Base-by-base conservation (phyloP, 2,888 invertebrate species). In the Hemicrepidius hirtus region DNA sequence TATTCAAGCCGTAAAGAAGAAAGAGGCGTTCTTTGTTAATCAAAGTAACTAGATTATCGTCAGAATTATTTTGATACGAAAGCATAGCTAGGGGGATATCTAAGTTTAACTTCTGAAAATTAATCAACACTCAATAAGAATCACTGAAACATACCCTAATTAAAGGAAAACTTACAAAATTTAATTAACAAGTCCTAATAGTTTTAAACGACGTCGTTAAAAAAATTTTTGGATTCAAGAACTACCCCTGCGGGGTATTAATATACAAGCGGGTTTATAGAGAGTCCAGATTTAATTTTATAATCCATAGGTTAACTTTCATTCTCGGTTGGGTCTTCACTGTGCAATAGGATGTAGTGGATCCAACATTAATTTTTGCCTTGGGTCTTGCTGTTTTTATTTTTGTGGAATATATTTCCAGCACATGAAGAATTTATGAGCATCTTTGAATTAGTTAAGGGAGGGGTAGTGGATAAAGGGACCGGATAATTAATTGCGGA, bases 1-100 rank as follows among this genome's bases (percentile, higher is more conserved):
- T 28, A 53, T 53, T 46, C 32, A 32, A 32, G 9, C 32, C 18
- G 53, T 28, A n/a, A 53, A 49, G 49, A 21, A 20, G 21, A 21
- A 40, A 20, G 21, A 21, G 13, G 40, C 28, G 9, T 12, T 53
- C 53, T 53, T 28, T 53, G 28, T 28, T 53, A 53, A 53, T 53
- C 53, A 53, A 53, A 12, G n/a, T 53, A 53, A 53, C 53, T 28
- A 28, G 53, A 53, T 53, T 53, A 53, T 28, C n/a, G 53, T 28
- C 13, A 32, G 53, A 53, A 28, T 53, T 53, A 53, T 53, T 53
- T 53, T 28, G 21, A 53, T 28, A 53, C 53, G 28, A 53, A 53
- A 13, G 20, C 28, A 21, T 53, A 53, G 53, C 53, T 28, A 28
- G 13, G 24, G 28, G 46, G 28, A n/a, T 53, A 21, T 13, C 28